Evolutionary conservation across 1,140 invertebrate genomes (phyloP).

Genomic region (Metopolophium dirhodum): DNA sequence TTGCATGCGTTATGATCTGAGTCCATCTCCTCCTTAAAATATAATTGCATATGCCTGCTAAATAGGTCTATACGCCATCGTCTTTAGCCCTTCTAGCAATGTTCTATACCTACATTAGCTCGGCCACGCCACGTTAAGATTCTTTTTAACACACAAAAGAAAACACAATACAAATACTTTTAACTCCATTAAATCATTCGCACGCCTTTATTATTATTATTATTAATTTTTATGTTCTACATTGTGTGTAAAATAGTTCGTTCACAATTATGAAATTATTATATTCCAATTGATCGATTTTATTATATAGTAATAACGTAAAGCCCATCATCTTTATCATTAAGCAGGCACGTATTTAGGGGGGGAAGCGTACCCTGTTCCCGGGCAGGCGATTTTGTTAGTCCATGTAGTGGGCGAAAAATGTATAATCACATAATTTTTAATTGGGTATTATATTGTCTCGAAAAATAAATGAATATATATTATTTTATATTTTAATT

Average conservation of each 20-base stretch:
- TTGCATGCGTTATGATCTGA: background rate
- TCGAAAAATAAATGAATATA: too few relatives aligned
- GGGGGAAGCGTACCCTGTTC: too few relatives aligned
- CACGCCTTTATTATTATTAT: background rate
- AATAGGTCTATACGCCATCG: conserved; percentile 12
- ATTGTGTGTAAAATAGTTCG: background rate
- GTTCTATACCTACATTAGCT: conserved; percentile 18
- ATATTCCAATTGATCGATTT: background rate
- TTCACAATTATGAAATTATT: background rate
- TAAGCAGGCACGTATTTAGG: background rate
- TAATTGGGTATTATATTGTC: too few relatives aligned
- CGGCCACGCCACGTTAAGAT: conserved; percentile 22
- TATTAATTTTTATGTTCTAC: conserved; percentile 27
- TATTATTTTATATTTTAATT: too few relatives aligned
- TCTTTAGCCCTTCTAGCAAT: background rate
- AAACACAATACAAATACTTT: background rate
- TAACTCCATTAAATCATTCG: conserved; percentile 27
- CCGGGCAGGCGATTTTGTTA: too few relatives aligned
- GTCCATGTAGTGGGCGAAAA: too few relatives aligned
- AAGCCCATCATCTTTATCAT: background rate
- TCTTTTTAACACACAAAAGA: conserved; percentile 2
- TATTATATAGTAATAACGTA: background rate
- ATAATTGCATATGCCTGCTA: background rate
- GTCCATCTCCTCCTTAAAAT: background rate
- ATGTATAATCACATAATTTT: too few relatives aligned